These are phyloP conservation scores for Gallirallus australis DNA, from an alignment of 2,797 vertebrate genomes.

Conservation along the genomic window DNA sequence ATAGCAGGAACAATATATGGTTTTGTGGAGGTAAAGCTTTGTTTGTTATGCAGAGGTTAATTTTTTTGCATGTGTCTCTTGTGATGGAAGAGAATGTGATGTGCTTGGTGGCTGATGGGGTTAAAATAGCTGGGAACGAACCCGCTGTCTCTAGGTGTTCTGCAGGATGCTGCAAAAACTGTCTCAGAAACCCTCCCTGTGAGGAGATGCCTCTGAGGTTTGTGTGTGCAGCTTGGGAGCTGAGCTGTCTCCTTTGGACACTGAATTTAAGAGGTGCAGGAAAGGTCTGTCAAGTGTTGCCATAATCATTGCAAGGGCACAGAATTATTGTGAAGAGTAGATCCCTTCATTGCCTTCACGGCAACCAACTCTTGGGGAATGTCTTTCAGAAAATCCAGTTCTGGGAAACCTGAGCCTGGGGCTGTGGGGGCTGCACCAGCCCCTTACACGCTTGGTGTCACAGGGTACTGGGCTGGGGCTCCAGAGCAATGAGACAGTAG, in stretches of 20 bases:
- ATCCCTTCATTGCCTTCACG: neutral
- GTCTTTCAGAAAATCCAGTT: neutral
- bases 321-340: neutral
- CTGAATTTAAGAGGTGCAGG: neutral
- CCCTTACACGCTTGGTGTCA: neutral
- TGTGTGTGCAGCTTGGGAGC: neutral
- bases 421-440: neutral
- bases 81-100: neutral
- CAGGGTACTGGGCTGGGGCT: neutral
- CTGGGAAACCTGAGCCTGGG: neutral
- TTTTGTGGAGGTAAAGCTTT: neutral
- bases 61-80: neutral
- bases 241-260: neutral
- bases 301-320: neutral
- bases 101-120: neutral
- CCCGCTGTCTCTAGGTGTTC: neutral
- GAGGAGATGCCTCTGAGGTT: neutral
- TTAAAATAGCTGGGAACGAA: neutral
- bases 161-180: neutral
- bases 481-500: neutral
- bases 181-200: neutral
- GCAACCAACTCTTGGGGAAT: neutral
- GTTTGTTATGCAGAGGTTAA: neutral
- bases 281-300: neutral
- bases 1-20: rapidly evolving